Evolutionary conservation across 2,797 vertebrate species (phyloP), one percentile per base, ranked within the genome.

Genomic region (Hippoglossus hippoglossus): DNA sequence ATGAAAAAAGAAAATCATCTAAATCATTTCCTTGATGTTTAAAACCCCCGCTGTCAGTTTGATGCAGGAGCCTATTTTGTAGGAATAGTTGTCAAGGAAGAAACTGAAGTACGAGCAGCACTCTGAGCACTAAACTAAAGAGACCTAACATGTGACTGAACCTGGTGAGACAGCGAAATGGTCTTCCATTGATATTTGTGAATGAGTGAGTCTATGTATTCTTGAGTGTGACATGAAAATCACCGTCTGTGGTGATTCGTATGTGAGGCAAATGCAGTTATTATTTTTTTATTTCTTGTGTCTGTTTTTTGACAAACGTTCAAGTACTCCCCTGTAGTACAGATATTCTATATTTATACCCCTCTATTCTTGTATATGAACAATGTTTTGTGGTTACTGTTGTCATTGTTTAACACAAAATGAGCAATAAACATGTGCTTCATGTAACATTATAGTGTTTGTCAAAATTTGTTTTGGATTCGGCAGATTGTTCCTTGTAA

Each of bases 321-420:
- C 34, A 63, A 63, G 72, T 86, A 73, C 68, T 85, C 79, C 74
- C 77, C 72, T 58, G 75, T 91, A 85, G 82, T 72, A 80, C 72
- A 91, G 70, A 89, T 87, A 81, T 71, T 93, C 84, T 94, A 93
- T 94, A 94, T 94, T 94, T 95, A 94, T 94, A 94, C 83, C 85
- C 74, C 50, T 85, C 73, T 90, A 82, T 81, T 86, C 82, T 91
- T 88, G 86, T 90, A 87, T 81, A 82, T 88, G 72, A 90, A 82
- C 66, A 41, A 52, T 87, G 83, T 91, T 83, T 78, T 87, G 77
- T 87, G 77, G 73, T 75, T 67, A 72, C 46, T 75, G 53, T 90
- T 84, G 71, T 82, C 60, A 67, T 70, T 77, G 80, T 89, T 79
- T 89, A 88, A 90, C 73, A 85, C 53, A 72, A 75, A 83, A 76